Percentiles rank a stretch among this genome's conserved stretches.
Conservation (phyloP, 2,888 invertebrate genomes). For the Hymenopus coronatus region DNA sequence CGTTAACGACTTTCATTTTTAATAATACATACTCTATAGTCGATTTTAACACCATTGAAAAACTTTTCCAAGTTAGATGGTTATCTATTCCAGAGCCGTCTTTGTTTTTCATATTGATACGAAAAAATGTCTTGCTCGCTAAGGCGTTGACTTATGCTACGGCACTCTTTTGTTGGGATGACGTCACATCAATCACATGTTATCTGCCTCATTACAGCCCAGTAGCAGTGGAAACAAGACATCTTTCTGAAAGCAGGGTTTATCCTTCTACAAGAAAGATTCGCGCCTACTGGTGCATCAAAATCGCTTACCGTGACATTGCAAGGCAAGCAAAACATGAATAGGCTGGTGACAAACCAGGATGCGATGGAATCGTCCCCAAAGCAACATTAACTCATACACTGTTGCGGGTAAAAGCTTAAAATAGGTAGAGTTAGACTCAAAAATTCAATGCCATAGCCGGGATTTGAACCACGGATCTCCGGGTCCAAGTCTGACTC, state of each 20-base stretch:
- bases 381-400: too few species aligned
- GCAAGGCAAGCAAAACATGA: too few species aligned
- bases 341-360: too few species aligned
- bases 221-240: not conserved
- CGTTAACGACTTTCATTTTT: not conserved
- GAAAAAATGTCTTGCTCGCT: not conserved
- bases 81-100: not conserved
- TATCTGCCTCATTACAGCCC: not conserved
- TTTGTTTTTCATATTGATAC: not conserved
- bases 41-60: not conserved
- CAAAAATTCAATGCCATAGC: too few species aligned
- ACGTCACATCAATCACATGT: not conserved
- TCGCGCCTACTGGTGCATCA: not conserved
- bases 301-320: not conserved
- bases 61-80: not conserved
- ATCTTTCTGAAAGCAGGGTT: not conserved
- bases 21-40: not conserved
- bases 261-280: not conserved
- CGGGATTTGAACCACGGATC: too few species aligned
- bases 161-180: not conserved
- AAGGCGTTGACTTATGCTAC: not conserved
- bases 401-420: too few species aligned
- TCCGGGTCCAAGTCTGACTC: too few species aligned
- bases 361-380: too few species aligned
- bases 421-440: too few species aligned